Evolutionary conservation across 2,113 vertebrate genomes (phyloP), one percentile per base, ranked within the genome.

Genomic region (Uropsilus gracilis): DNA sequence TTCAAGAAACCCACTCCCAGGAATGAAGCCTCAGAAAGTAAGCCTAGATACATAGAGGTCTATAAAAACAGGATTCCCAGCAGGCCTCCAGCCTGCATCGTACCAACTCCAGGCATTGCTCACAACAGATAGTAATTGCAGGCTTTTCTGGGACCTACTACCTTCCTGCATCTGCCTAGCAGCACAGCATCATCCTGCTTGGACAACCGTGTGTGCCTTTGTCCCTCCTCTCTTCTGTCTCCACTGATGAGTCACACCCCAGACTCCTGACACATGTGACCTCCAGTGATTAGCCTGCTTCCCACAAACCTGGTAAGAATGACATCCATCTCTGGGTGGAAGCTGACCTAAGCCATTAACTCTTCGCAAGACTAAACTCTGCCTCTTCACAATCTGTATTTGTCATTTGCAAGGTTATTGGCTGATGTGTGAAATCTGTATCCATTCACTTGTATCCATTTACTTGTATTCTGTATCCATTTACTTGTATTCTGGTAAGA

Each of bases 381-480:
- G 28, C 14, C 76, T 16, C 53, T 55, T 68, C n/a, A 2, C 20
- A 12, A 8, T 69, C 87, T 73, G 8, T 48, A 3, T 48, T 68
- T 78, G 46, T 63, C 28, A n/a, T 80, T 46, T 39, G n/a, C 24
- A 22, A 80, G 42, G 9, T 3, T 13, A n/a, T 0, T 13, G 42
- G 11, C n/a, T 39, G 8, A 44, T 28, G 1, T 14, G 10, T 30
- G 16, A 42, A 57, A 4, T 83, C 53, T 48, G 0, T 26, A 11
- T 18, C 69, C 39, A 0, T 12, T 48, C 55, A n/a, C n/a, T n/a
- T n/a, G n/a, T n/a, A n/a, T n/a, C n/a, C n/a, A n/a, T n/a, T n/a
- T n/a, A n/a, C n/a, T n/a, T n/a, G n/a, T n/a, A n/a, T n/a, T 83
- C 53, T 48, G 0, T 26, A 11, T 18, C 69, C 39, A 0, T 12